These are phyloP conservation scores for Formica exsecta DNA, from an alignment of 1,140 invertebrate species.

Conservation along the genomic window DNA sequence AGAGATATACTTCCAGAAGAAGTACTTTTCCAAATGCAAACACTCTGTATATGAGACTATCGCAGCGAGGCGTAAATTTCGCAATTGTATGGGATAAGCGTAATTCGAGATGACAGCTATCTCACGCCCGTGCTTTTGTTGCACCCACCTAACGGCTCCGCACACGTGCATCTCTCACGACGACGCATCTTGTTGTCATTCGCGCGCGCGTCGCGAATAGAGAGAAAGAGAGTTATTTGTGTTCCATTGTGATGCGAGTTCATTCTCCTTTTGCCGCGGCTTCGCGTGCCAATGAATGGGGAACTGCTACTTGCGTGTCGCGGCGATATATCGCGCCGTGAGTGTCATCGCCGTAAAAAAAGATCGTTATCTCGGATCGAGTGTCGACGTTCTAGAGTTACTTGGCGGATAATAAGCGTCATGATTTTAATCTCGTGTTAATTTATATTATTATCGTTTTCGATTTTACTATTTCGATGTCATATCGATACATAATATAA, in stretches of 20 bases:
- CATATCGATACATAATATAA: background rate
- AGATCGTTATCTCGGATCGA: conserved; percentile 33
- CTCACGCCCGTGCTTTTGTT: background rate
- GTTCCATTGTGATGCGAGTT: conserved; percentile 78
- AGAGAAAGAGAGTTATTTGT: conserved; percentile 70
- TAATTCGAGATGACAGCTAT: background rate
- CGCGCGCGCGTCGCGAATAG: background rate
- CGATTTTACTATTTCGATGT: too few relatives aligned
- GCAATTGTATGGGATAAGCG: background rate
- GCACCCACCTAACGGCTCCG: conserved; percentile 45
- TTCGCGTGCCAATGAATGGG: conserved; percentile 78
- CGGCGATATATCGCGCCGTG: background rate
- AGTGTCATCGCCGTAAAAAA: background rate
- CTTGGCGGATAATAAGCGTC: background rate
- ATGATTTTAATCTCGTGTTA: background rate
- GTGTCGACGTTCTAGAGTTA: background rate
- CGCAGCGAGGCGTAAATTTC: background rate
- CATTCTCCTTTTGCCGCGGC: conserved; percentile 74
- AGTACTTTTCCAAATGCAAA: background rate
- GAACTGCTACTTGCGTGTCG: conserved; percentile 41
- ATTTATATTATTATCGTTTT: background rate
- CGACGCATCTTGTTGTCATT: background rate
- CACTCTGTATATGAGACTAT: background rate
- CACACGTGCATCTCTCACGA: background rate
- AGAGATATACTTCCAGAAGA: too few relatives aligned